These are phyloP conservation scores for Hermetia illucens DNA, from an alignment of 1,140 invertebrate species.

Conservation along the genomic window DNA sequence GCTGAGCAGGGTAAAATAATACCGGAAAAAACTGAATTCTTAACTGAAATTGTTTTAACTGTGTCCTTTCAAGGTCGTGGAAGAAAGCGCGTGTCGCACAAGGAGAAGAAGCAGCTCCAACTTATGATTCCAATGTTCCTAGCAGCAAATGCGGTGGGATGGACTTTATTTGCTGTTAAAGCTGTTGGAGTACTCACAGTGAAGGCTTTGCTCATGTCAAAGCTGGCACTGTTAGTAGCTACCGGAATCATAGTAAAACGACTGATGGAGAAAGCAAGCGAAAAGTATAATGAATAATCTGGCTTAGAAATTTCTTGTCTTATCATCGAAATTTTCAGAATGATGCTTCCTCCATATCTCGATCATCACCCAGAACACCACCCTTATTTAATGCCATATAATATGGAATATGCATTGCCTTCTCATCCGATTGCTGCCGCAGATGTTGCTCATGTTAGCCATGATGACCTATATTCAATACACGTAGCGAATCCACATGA, in stretches of 20 bases:
- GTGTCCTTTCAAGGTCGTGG: no score
- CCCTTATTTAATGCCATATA: constrained; percentile 29
- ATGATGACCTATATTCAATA: constrained; percentile 4
- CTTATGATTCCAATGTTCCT: constrained; percentile 43
- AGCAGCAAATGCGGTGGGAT: constrained; percentile 43
- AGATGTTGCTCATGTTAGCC: constrained; percentile 10
- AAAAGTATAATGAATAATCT: constrained; percentile 19
- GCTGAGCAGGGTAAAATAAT: neutral
- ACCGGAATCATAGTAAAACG: constrained; percentile 40
- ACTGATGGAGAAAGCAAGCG: constrained; percentile 33
- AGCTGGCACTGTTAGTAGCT: constrained; percentile 42
- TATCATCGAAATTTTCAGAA: neutral
- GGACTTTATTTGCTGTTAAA: constrained; percentile 38
- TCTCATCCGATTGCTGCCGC: constrained; percentile 12
- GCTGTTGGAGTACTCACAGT: constrained; percentile 41
- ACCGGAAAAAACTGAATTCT: no score
- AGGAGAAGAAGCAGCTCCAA: constrained; percentile 38
- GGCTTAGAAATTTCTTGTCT: neutral
- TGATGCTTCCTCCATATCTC: neutral
- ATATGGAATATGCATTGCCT: constrained; percentile 21
- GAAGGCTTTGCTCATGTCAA: constrained; percentile 44
- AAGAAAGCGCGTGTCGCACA: constrained; percentile 11
- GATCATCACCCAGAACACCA: constrained; percentile 16
- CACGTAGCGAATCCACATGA: neutral
- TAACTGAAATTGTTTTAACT: no score